Base-by-base conservation (phyloP, 2,888 invertebrate species). In the Euplagia quadripunctaria region DNA sequence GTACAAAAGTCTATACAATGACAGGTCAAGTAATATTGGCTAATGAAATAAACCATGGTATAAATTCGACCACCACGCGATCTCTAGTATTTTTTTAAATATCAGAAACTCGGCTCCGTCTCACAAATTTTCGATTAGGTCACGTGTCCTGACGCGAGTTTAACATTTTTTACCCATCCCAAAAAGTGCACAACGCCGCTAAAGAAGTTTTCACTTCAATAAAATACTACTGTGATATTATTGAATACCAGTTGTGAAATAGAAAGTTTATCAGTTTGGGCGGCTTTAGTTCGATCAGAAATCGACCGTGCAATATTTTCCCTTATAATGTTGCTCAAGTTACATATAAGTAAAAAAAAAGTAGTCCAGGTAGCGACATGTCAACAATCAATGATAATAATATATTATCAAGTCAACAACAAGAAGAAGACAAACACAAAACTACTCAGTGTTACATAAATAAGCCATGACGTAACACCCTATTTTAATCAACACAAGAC, bases 391-490 rank as follows among this genome's bases (percentile, higher is more conserved):
- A 58, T 20, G n/a, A 20, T 20, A 58, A 31, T 31, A 31, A 31
- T 31, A 58, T 58, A 20, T 58, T 58, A 58, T 20, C n/a, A 58
- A 20, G 55, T 2, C 55, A 20, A 20, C 46, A 65, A 46, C 64
- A 65, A 46, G 65, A 65, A 12, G 20, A 51, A 9, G 66, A 67
- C 14, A 67, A 31, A 49, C 46, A 17, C 51, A 67, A 41, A 67
- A 49, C 51, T 31, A 20, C 51, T 31, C 20, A 58, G 55, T 61
- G 12, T 9, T 8, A 67, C 31, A 52, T 41, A 67, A 67, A 52
- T 31, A 67, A 67, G 17, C 42, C 17, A 16, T 67, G 41, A 52
- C 11, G 52, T 52, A 67, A 67, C 41, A 31, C 16, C 6, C 52
- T 52, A 67, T 67, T 67, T 52, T n/a, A 42, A 67, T 52, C 67